phyloP scores from a whole-genome alignment of 64 coral and sea anemone genomes.

The Platygyra sinensis region DNA sequence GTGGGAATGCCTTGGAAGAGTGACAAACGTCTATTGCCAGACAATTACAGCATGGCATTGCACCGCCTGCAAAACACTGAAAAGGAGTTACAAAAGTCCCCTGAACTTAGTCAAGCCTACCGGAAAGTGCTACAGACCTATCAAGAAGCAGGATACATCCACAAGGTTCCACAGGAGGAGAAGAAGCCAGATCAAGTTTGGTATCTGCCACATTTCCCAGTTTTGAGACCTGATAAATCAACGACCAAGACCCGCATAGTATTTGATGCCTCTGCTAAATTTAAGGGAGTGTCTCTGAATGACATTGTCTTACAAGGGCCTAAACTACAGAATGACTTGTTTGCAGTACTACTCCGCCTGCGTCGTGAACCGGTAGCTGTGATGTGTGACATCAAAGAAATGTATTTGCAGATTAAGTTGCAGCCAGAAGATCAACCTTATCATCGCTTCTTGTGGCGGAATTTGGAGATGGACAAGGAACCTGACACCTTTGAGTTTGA shows the following conservation, averaged over 20 bases:
- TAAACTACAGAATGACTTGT: background rate
- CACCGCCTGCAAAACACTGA: too few relatives aligned
- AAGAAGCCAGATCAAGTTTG: too few relatives aligned
- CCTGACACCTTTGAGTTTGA: conserved; percentile 4
- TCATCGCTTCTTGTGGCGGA: conserved; percentile 30
- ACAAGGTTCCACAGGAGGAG: too few relatives aligned
- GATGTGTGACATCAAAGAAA: too few relatives aligned
- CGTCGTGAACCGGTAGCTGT: background rate
- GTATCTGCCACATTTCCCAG: background rate
- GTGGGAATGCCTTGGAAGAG: too few relatives aligned
- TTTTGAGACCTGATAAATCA: background rate
- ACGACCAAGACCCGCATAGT: background rate
- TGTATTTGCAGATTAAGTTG: conserved; percentile 11
- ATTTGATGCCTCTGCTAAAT: too few relatives aligned
- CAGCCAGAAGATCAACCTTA: conserved; percentile 36
- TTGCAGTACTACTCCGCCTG: background rate
- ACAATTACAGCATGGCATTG: too few relatives aligned
- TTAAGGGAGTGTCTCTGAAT: background rate
- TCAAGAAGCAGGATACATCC: too few relatives aligned
- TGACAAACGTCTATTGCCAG: too few relatives aligned
- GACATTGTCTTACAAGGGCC: background rate
- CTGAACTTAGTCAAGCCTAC: background rate
- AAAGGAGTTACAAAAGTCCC: too few relatives aligned
- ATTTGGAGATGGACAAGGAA: background rate
- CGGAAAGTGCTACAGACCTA: too few relatives aligned